phyloP scores from a whole-genome alignment of 23 tunicate species.

The Trididemnum clinides region DNA sequence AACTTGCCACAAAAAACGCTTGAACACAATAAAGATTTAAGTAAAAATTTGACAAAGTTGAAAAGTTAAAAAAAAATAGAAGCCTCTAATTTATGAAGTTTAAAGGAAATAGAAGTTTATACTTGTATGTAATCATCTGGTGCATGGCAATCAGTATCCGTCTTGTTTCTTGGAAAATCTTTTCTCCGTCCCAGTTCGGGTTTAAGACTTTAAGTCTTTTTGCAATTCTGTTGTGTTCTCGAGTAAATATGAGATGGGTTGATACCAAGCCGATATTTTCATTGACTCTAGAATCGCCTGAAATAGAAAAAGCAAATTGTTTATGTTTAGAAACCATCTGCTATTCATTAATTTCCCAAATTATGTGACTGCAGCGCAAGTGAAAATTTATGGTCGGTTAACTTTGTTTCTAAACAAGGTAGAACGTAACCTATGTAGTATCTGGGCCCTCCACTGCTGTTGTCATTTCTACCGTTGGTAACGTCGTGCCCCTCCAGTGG shows the following conservation, averaged over 20 bases:
- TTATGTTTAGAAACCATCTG: not conserved
- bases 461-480: not conserved
- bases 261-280: slow-evolving; percentile 77
- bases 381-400: too few species aligned
- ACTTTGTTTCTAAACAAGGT: too few species aligned
- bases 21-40: too few species aligned
- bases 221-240: slow-evolving; percentile 85
- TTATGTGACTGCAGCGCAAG: too few species aligned
- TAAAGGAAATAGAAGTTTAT: not conserved
- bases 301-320: not conserved
- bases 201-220: slow-evolving; percentile 51
- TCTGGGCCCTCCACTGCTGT: not conserved
- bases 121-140: slow-evolving; percentile 79
- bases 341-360: too few species aligned
- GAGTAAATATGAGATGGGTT: slow-evolving; percentile 44
- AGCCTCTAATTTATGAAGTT: too few species aligned
- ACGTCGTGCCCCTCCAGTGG: too few species aligned
- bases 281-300: slow-evolving; percentile 73
- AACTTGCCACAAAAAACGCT: too few species aligned
- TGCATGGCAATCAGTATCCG: slow-evolving; percentile 54
- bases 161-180: slow-evolving; percentile 58
- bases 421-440: too few species aligned
- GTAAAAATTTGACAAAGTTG: too few species aligned
- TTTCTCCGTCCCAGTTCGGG: slow-evolving; percentile 61
- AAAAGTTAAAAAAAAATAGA: too few species aligned